Conservation (phyloP, 2,797 vertebrate genomes). For the Sus cebifrons region DNA sequence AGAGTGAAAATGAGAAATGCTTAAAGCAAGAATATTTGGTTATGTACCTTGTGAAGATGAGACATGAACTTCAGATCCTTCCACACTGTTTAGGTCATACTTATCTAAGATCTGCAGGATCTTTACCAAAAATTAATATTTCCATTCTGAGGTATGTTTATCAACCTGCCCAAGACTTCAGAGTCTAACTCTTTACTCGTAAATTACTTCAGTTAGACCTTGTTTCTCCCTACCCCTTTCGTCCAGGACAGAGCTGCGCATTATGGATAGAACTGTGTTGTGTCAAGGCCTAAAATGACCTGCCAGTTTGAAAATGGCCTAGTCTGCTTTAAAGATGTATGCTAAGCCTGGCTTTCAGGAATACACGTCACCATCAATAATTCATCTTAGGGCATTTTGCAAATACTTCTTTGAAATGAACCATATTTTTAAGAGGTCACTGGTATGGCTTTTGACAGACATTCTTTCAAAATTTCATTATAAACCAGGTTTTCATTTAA, state of each 20-base stretch:
- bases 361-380: neutral
- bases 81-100: neutral
- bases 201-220: rapidly evolving
- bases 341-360: neutral
- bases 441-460: neutral
- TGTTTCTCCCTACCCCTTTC: neutral
- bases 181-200: neutral
- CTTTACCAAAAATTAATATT: neutral
- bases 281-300: neutral
- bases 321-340: neutral
- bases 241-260: too few relatives aligned
- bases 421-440: rapidly evolving
- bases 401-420: neutral
- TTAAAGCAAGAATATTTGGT: neutral
- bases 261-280: neutral
- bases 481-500: neutral
- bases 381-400: neutral
- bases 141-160: neutral
- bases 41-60: neutral
- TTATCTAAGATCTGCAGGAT: neutral
- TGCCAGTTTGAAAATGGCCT: neutral
- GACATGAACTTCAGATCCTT: neutral
- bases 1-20: neutral
- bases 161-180: neutral
- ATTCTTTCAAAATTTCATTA: conserved; percentile 20